Conservation (phyloP, 1,140 invertebrate species). For the Bombyx mori region ASM3026992v2 NC_085118.1:11982501-11983000, state of each 20-base stretch:
- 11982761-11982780: slow-evolving; percentile 47
- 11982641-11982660: slow-evolving; percentile 69
- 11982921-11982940: too few relatives aligned
- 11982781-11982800: slow-evolving; percentile 60
- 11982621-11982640: slow-evolving; percentile 72
- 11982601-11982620: slow-evolving; percentile 65
- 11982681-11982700: slow-evolving; percentile 48
- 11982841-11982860: slow-evolving; percentile 15
- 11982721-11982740: slow-evolving; percentile 52
- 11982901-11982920: too few relatives aligned
- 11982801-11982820: slow-evolving; percentile 59
- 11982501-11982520: slow-evolving; percentile 15
- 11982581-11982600: slow-evolving; percentile 70
- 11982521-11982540: slow-evolving; percentile 47
- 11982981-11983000: too few relatives aligned
- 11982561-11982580: slow-evolving; percentile 63
- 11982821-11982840: slow-evolving; percentile 67
- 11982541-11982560: slow-evolving; percentile 63
- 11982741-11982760: slow-evolving; percentile 29
- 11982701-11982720: slow-evolving; percentile 63
- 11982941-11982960: too few relatives aligned
- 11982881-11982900: too few relatives aligned
- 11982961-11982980: too few relatives aligned
- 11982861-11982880: neutral
- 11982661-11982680: slow-evolving; percentile 61